Evolutionary conservation across 2,888 invertebrate genomes (phyloP).

Genomic region (Galeopsomyia nigrocyanea): DNA sequence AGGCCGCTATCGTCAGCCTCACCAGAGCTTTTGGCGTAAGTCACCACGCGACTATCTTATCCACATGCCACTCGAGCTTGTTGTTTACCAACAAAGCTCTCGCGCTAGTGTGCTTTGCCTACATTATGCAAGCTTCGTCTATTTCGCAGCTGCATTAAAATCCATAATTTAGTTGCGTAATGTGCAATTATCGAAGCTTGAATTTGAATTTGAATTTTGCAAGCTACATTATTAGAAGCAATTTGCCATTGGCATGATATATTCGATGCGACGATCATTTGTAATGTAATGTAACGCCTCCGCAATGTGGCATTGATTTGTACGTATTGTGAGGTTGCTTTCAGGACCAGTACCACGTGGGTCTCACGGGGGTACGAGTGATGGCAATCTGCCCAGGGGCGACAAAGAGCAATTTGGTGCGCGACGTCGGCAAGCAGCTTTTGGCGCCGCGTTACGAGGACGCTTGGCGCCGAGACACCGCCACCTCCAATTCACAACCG

Average conservation of each 20-base stretch:
- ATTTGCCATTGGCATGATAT: no score
- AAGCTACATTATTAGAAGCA: no score
- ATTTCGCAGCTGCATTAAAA: no score
- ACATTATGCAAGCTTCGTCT: no score
- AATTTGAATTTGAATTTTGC: no score
- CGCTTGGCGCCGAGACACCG: conserved; percentile 80
- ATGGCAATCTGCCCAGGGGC: conserved; percentile 80
- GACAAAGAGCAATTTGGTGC: conserved; percentile 77
- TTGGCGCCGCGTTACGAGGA: conserved; percentile 80
- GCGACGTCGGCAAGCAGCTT: conserved; percentile 80
- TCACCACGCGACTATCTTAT: conserved; percentile 29
- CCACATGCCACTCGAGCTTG: no score
- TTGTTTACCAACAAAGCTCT: not conserved
- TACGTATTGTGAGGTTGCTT: not conserved
- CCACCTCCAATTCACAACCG: conserved; percentile 76
- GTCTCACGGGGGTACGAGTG: conserved; percentile 79
- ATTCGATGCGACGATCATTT: no score
- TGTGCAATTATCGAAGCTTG: no score
- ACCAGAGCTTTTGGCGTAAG: conserved; percentile 81
- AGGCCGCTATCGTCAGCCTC: conserved; percentile 81
- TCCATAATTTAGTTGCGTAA: no score
- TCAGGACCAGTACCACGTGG: conserved; percentile 81
- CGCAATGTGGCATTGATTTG: no score
- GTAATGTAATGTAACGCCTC: no score
- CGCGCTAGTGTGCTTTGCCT: not conserved